Percentiles rank a stretch among this genome's conserved stretches.
These are phyloP conservation scores for Nettapus auritus DNA, from an alignment of 2,113 vertebrate species.

Conservation along the genomic window DNA sequence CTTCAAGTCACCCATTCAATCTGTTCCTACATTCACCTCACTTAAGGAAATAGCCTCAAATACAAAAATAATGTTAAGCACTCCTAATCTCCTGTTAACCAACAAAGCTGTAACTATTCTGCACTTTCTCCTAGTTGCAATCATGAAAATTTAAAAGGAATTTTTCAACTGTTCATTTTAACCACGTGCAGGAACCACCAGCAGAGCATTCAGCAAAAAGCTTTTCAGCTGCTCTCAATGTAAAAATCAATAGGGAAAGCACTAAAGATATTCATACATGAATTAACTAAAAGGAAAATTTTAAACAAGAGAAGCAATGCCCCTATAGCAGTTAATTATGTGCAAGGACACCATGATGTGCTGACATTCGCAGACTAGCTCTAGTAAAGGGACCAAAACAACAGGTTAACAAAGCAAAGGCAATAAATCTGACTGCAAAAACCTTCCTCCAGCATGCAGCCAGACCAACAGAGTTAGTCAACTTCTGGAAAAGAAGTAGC, in stretches of 20 bases:
- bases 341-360: neutral
- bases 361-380: neutral
- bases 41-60: neutral
- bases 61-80: neutral
- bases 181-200: neutral
- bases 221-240: neutral
- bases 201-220: neutral
- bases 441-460: fast-evolving
- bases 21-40: neutral
- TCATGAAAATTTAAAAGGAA: neutral
- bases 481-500: neutral
- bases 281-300: neutral
- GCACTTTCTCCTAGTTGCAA: neutral
- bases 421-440: neutral
- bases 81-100: neutral
- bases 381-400: neutral
- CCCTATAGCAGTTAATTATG: neutral
- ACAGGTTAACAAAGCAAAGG: neutral
- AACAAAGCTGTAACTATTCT: neutral
- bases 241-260: neutral
- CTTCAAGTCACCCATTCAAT: neutral
- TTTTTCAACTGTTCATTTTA: neutral
- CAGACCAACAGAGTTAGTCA: neutral
- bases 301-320: neutral
- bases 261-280: neutral